Base-by-base conservation (phyloP, 2,888 invertebrate species). In the Adelphocoris suturalis region DNA sequence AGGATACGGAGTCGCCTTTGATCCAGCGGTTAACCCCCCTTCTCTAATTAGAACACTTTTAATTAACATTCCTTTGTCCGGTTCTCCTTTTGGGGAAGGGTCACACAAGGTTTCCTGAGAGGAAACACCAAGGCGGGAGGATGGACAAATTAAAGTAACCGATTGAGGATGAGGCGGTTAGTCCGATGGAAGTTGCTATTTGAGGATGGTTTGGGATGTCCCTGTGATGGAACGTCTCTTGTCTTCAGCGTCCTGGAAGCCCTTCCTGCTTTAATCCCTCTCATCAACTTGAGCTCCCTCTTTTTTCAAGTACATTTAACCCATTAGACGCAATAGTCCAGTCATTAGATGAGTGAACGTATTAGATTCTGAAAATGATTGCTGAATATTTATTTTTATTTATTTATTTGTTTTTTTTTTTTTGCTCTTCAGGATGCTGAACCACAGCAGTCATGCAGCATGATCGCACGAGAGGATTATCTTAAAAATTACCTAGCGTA, bases 1-100 rank as follows among this genome's bases (percentile, higher is more conserved):
- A 88, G 88, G 80, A 37, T 55, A 55, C 57, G 57, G 23, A 28
- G 80, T 81, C 90, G 85, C 90, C 90, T 90, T 90, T 90, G 90
- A 90, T 90, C 90, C 90, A 57, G 90, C 86, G 90, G 90, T 90
- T 86, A 78, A 46, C 90, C 90, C 81, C 48, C 90, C 46, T 68
- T 81, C 82, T 90, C 90, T 90, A 90, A 90, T 90, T 90, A 90
- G 90, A 90, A 90, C 90, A 90, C 90, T 90, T 90, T 90, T 90
- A 90, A 90, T 90, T 90, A 90, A 90, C 90, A 90, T 90, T 90
- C 90, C 90, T 90, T 90, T 90, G 89, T 89, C 82, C 89, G 86
- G 86, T 55, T 48, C 23, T 75, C 75, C 68, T 68, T 76, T 86
- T 52, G 48, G 82, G 47, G 14, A 46, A 48, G 86, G 86, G 48